Percentiles rank a stretch among this genome's conserved stretches.
Evolutionary conservation across 2,797 vertebrate species (phyloP).

Genomic region (Mareca strepera): DNA sequence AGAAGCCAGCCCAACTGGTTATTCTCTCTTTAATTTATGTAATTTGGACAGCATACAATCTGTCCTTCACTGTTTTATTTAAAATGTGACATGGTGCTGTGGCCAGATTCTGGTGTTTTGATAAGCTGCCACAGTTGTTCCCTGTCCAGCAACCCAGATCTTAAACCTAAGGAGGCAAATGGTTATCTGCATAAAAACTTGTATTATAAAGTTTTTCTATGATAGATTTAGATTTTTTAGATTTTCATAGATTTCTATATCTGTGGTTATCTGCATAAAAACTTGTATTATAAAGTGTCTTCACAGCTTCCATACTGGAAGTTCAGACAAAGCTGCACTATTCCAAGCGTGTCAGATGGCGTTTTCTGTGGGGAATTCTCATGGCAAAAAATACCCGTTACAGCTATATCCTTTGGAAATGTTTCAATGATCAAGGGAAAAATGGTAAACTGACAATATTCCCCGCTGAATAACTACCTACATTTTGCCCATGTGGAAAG

Average conservation of each 20-base stretch:
- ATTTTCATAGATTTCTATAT: too few species aligned
- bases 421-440: neutral
- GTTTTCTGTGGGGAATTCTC: neutral
- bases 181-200: neutral
- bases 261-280: neutral
- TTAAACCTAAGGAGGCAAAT: neutral
- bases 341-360: neutral
- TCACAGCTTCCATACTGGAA: accelerated
- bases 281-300: neutral
- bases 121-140: neutral
- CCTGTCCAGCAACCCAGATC: neutral
- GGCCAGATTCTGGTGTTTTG: neutral
- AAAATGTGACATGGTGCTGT: accelerated
- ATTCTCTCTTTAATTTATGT: neutral
- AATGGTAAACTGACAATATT: neutral
- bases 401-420: neutral
- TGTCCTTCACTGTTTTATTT: neutral
- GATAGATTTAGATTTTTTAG: too few species aligned
- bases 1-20: neutral
- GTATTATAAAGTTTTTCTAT: neutral
- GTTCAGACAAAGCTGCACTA: neutral
- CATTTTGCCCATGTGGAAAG: neutral
- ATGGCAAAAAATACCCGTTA: neutral
- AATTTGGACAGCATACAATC: neutral
- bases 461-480: neutral